Evolutionary conservation across 2,888 invertebrate species (phyloP).

Genomic region (Autographa pulchrina): DNA sequence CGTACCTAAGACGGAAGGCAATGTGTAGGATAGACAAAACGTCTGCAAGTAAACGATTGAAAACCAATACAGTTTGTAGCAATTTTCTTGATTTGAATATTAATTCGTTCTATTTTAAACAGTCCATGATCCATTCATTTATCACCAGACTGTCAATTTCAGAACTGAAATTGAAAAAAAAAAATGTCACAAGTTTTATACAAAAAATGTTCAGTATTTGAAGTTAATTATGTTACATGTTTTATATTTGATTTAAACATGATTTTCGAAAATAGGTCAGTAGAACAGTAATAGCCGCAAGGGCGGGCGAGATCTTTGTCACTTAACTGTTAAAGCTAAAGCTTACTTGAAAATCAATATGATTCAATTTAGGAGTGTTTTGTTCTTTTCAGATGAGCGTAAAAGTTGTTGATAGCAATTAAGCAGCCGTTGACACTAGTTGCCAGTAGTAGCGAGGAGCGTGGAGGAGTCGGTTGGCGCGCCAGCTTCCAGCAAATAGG

Average conservation of each 20-base stretch:
- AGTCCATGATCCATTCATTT: not conserved
- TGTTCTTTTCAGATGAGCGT: slow-evolving; percentile 26
- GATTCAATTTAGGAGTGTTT: slow-evolving; percentile 7
- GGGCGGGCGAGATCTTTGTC: slow-evolving; percentile 27
- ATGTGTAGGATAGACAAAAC: not conserved
- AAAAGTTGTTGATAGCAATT: slow-evolving; percentile 47
- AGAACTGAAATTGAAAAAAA: too few relatives aligned
- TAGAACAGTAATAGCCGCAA: slow-evolving; percentile 56
- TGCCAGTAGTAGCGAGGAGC: slow-evolving; percentile 26
- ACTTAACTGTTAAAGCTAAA: slow-evolving; percentile 21
- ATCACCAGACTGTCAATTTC: not conserved
- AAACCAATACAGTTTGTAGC: not conserved
- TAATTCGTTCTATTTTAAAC: not conserved
- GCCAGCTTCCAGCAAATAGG: slow-evolving; percentile 69
- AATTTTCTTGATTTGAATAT: not conserved
- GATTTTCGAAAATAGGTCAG: slow-evolving; percentile 70
- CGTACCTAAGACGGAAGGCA: not conserved
- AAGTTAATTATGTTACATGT: not conserved
- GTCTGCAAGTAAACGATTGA: not conserved
- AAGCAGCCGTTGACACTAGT: slow-evolving; percentile 24
- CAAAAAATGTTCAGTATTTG: too few relatives aligned
- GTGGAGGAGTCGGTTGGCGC: slow-evolving; percentile 45
- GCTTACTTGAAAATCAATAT: slow-evolving; percentile 22
- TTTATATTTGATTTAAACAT: not conserved
- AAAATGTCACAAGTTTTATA: too few relatives aligned